Base-by-base conservation (phyloP, 2,797 vertebrate species). In the Sebastes ruberrimus region DNA sequence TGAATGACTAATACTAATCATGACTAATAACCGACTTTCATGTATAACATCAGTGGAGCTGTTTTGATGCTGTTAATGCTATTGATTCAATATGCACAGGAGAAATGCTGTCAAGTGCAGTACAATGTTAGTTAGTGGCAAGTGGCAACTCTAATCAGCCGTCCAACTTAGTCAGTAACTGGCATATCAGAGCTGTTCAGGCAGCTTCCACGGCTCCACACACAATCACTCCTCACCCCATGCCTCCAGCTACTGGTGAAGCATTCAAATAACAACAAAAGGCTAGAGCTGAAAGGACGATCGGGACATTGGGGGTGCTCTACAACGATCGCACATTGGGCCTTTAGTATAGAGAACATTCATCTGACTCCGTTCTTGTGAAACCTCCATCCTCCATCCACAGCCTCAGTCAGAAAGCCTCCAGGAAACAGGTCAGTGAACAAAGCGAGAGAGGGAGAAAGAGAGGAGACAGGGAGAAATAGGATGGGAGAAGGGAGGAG, bases 361-460 rank as follows among this genome's bases (percentile, higher is more conserved):
- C 84, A 86, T 78, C 53, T 72, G 49, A 59, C 56, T 60, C 46
- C 11, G 64, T 83, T 83, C 80, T 75, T 42, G 72, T 70, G 71
- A 86, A 86, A 83, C 63, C 79, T 74, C 33, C 73, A 77, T 85
- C 80, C 83, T 83, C 74, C 74, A 78, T 87, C 84, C 81, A 73
- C 52, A 32, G 71, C 71, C 75, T 64, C 62, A 64, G 22, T 77
- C 73, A 82, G 78, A 92, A 89, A 86, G 89, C 91, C 91, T 92
- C 63, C 84, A 88, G 91, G 92, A 94, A 93, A 93, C 89, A 94
- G 91, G 91, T 93, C 91, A 93, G 71, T n/a, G 78, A 87, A 92
- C 89, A 92, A 93, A 93, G 81, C 65, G n/a, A 35, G 69, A 57
- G 69, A 38, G 55, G 49, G 64, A 71, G 74, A 80, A 49, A 63